Conservation (phyloP, 37 sponge, comb jelly and placozoan genomes). For the Eunapius fragilis region DNA sequence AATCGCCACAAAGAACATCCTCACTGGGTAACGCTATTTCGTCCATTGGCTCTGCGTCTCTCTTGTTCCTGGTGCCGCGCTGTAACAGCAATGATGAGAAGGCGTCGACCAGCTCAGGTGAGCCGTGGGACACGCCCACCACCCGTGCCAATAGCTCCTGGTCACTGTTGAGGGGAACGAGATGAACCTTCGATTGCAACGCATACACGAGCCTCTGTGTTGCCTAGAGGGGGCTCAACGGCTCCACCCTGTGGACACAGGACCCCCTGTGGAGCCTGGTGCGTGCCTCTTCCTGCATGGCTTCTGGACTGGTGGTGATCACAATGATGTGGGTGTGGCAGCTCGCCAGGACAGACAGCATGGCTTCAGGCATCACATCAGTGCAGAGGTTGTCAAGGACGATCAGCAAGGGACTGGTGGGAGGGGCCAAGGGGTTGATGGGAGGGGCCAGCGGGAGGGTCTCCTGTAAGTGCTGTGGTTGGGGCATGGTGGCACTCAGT, state of each 20-base stretch:
- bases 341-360: neutral
- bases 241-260: neutral
- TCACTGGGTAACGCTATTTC: slow-evolving; percentile 1
- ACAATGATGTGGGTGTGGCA: slow-evolving; percentile 45
- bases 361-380: neutral
- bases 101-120: slow-evolving; percentile 29
- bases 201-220: slow-evolving; percentile 59
- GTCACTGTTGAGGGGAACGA: slow-evolving; percentile 50
- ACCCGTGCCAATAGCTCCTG: slow-evolving; percentile 36
- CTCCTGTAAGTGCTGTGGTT: neutral
- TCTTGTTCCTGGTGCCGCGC: slow-evolving; percentile 2
- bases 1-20: neutral
- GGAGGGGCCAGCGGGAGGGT: no score
- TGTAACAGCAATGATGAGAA: slow-evolving; percentile 15
- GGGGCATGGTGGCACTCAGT: neutral
- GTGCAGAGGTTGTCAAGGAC: slow-evolving; percentile 29
- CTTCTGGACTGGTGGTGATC: slow-evolving; percentile 11
- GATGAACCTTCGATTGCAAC: slow-evolving; percentile 1
- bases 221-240: slow-evolving; percentile 33
- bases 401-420: slow-evolving; percentile 10
- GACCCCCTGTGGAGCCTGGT: slow-evolving; percentile 21
- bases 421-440: neutral
- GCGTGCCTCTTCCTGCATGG: slow-evolving; percentile 14
- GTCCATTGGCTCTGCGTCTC: neutral
- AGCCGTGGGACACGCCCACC: slow-evolving; percentile 28